Evolutionary conservation across 2,888 invertebrate genomes (phyloP), one percentile per base, ranked within the genome.

Genomic region (Drosophila monieri): DNA sequence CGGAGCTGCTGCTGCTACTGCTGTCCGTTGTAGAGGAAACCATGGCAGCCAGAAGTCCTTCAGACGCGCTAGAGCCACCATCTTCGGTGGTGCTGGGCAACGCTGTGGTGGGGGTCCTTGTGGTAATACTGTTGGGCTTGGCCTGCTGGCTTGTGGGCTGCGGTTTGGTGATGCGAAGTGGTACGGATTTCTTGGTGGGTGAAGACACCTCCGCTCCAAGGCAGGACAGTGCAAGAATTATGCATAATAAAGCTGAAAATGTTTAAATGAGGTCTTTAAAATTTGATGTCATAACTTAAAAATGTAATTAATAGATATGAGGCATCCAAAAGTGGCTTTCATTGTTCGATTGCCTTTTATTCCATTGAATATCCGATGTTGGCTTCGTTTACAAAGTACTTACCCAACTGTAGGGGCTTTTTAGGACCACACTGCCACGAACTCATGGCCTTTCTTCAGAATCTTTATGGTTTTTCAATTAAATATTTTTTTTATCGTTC

Each of bases 1-100:
- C 77, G 27, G 35, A 21, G 8, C 32, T 72, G 41, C 54, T 52
- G 66, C 51, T 52, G 66, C 51, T 57, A 49, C 53, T 52, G 21
- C 6, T 32, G 44, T 86, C 88, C 6, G 76, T 80, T 8, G 88
- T 88, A 37, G 88, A 86, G 5, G 80, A 84, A 25, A 86, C 76
- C 4, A 84, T 65, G 6, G 67, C 53, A 5, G 77, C 72, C 48
- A 88, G 39, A 27, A 70, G 78, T 2, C 49, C 69, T 12, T 75
- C 78, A 3, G 32, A 52, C 1, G 64, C 55, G 55, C 60, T 73
- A 48, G 44, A 52, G 10, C 15, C 48, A 6, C 48, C 64, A 8
- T 44, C 62, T 18, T 61, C 59, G 39, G 59, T 66, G 21, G 79
- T 71, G 15, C 68, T 35, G 9, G 58, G 21, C 53, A 25, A 51